Evolutionary conservation across 2,113 vertebrate genomes (phyloP), one percentile per base, ranked within the genome.

Genomic region (Corydoras sp.): DNA sequence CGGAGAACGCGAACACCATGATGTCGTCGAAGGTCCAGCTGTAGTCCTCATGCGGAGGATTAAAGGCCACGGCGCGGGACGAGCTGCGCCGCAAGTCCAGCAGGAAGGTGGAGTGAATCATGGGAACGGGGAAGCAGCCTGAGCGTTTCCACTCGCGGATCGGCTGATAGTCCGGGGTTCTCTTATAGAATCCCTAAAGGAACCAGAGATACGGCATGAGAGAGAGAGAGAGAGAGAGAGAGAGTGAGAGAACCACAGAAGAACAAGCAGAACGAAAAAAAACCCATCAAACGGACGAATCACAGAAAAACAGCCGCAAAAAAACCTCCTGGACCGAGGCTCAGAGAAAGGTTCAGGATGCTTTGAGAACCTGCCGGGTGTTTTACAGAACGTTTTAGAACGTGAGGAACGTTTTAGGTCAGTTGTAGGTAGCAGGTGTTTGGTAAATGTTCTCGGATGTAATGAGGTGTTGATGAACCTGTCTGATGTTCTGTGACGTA

Each of bases 11-110:
- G 76, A 99, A 98, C 77, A 95, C 94, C 79, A 99, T 99, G 86
- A 99, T 98, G 82, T 99, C 97, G 65, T 99, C 97, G 10, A 97
- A 99, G 9, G 92, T 91, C 97, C 95, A 98, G 76, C 93, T 93
- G 86, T 97, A 99, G 87, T 98, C 93, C 0, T 89, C 87, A 83
- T 96, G 95, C 0, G 96, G 97, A 0, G 95, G 95, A 72, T 95
- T 89, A 87, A 99, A 99, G 10, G 79, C 51, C 82, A 99, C 83
- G 29, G 86, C 84, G 50, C 78, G 78, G 3, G 92, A 94, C 58
- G 92, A 89, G 50, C 92, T 90, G 48, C 94, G 94, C 15, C 93
- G 90, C 81, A 99, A 89, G 84, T 99, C 95, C 67, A 99, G 82
- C 3, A 99, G 87, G 84, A 96, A 93, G 0, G 94, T 97, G 83